phyloP scores from a whole-genome alignment of 2,888 invertebrate species.

The Nephrotoma appendiculata region DNA sequence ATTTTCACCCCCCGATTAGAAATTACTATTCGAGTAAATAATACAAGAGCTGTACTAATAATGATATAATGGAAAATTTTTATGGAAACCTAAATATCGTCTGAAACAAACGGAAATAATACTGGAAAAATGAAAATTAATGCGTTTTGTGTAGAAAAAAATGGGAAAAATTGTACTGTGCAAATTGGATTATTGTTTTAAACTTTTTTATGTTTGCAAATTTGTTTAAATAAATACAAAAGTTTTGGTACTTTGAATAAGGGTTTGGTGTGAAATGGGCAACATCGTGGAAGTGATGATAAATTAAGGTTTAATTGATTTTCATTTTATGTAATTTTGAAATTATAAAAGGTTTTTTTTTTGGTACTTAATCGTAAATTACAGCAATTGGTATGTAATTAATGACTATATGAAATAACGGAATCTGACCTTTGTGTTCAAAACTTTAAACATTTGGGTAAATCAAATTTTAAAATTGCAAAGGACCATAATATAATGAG shows the following conservation, averaged over 20 bases:
- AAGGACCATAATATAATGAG: no score
- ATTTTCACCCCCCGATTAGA: no score
- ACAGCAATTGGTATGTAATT: no score
- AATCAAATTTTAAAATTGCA: no score
- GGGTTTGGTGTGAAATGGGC: not conserved
- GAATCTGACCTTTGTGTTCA: no score
- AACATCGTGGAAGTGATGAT: not conserved
- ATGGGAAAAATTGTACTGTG: not conserved
- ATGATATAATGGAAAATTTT: not conserved
- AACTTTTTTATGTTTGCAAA: not conserved
- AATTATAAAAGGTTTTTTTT: not conserved
- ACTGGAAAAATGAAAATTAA: not conserved
- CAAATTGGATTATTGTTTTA: not conserved
- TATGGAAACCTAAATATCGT: not conserved
- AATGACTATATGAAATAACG: no score
- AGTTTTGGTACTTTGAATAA: not conserved
- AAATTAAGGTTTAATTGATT: not conserved
- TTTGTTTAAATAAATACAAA: not conserved
- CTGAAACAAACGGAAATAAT: not conserved
- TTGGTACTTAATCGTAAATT: no score
- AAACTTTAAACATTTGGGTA: no score
- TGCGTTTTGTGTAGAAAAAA: not conserved
- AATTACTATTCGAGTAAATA: not conserved
- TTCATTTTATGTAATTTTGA: not conserved
- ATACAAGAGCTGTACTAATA: not conserved